Percentiles rank a stretch among this genome's conserved stretches.
phyloP scores from a whole-genome alignment of 2,888 invertebrate species.

The Amorpha juglandis region DNA sequence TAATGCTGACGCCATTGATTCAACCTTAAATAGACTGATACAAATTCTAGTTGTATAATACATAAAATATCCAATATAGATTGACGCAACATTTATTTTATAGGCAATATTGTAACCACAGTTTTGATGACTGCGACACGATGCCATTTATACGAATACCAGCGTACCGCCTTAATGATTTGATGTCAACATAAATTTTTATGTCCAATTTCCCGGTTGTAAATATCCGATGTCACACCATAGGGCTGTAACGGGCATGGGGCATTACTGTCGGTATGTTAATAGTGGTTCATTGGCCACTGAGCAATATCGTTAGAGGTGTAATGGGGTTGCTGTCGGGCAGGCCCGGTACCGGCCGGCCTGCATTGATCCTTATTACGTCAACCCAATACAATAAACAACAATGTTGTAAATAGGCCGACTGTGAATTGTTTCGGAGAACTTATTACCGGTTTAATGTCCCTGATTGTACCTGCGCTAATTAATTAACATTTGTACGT shows the following conservation, averaged over 20 bases:
- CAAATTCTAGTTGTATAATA: neutral
- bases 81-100: conserved; percentile 19
- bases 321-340: conserved; percentile 51
- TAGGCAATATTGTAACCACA: conserved; percentile 24
- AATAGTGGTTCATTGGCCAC: conserved; percentile 59
- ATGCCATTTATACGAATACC: conserved; percentile 29
- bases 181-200: conserved; percentile 54
- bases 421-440: neutral
- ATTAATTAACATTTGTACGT: neutral
- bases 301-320: conserved; percentile 55
- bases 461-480: neutral
- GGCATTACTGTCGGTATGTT: conserved; percentile 56
- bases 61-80: neutral
- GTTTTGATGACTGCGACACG: conserved; percentile 29
- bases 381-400: conserved; percentile 31
- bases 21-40: neutral
- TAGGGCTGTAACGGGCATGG: conserved; percentile 35
- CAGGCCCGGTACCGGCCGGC: conserved; percentile 29
- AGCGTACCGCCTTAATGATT: conserved; percentile 45
- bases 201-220: conserved; percentile 55
- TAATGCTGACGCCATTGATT: neutral
- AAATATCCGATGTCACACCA: conserved; percentile 51
- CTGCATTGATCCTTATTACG: conserved; percentile 45
- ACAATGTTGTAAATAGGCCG: neutral
- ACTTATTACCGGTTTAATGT: neutral